Evolutionary conservation across 2,113 vertebrate genomes (phyloP).

Genomic region (Menidia beryllina): DNA sequence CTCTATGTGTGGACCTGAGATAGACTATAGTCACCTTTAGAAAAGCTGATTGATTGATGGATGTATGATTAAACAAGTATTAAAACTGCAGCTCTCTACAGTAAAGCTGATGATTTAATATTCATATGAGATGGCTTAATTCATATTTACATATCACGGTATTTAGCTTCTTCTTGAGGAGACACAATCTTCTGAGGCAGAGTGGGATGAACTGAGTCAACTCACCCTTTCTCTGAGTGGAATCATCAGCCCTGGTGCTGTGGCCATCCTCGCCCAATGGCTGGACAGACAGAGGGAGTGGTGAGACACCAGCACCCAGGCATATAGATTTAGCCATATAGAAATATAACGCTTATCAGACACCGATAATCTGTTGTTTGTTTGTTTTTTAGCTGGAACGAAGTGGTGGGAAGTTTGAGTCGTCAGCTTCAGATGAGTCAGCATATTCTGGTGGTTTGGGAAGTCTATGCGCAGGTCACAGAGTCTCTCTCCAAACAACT

Average conservation of each 20-base stretch:
- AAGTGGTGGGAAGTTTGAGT: slow-evolving; percentile 71
- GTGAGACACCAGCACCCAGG: slow-evolving; percentile 66
- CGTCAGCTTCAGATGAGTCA: slow-evolving; percentile 72
- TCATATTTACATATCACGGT: not conserved
- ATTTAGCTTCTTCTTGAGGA: slow-evolving; percentile 85
- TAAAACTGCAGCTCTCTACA: too few relatives aligned
- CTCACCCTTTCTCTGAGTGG: slow-evolving; percentile 72
- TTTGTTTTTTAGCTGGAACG: slow-evolving; percentile 83
- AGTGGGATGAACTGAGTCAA: slow-evolving; percentile 79
- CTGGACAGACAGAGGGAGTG: slow-evolving; percentile 67
- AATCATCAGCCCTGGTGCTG: slow-evolving; percentile 75
- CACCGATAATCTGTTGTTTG: not conserved
- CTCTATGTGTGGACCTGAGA: too few relatives aligned
- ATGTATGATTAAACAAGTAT: too few relatives aligned
- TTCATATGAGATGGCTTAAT: too few relatives aligned
- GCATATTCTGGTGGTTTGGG: slow-evolving; percentile 81
- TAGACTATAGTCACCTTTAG: too few relatives aligned
- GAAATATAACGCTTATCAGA: not conserved
- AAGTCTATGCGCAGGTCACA: slow-evolving; percentile 53
- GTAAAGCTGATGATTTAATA: too few relatives aligned
- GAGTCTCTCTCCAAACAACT: slow-evolving; percentile 70
- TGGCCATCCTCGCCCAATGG: slow-evolving; percentile 76
- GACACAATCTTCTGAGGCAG: slow-evolving; percentile 71
- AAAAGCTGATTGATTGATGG: too few relatives aligned
- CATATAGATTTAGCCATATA: too few relatives aligned